A percentile compares a stretch with the other conserved stretches of the same genome.
Evolutionary conservation across 2,113 vertebrate species (phyloP).

Genomic region (Psittacula cyanocephala): DNA sequence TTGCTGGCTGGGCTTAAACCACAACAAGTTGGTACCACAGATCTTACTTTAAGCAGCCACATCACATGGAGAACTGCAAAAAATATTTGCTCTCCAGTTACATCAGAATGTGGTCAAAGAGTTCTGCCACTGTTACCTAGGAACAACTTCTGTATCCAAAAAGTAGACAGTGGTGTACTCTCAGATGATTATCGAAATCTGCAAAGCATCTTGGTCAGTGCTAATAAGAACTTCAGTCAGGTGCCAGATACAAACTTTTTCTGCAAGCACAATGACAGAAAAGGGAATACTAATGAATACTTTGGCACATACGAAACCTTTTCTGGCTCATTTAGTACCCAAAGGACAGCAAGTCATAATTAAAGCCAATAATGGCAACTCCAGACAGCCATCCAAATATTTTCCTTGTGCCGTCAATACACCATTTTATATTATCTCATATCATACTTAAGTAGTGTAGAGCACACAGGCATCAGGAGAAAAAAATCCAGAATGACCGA

Average conservation of each 20-base stretch:
- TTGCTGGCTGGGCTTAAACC: no score
- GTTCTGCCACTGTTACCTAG: constrained; percentile 7
- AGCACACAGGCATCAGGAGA: constrained; percentile 56
- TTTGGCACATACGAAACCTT: constrained; percentile 70
- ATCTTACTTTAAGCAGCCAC: neutral
- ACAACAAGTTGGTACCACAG: neutral
- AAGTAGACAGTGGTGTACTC: constrained; percentile 53
- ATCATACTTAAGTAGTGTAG: constrained; percentile 56
- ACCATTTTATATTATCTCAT: constrained; percentile 69
- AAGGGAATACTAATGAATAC: constrained; percentile 77
- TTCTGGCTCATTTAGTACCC: constrained; percentile 75
- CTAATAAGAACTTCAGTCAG: constrained; percentile 58
- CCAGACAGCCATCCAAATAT: constrained; percentile 76
- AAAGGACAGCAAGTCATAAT: constrained; percentile 76
- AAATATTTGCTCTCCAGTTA: neutral
- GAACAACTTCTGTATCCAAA: neutral
- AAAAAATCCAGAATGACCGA: constrained; percentile 58
- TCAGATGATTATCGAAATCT: constrained; percentile 66
- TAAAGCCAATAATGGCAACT: constrained; percentile 78
- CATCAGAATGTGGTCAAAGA: constrained; percentile 11
- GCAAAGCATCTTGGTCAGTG: constrained; percentile 52
- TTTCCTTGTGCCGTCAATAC: constrained; percentile 73
- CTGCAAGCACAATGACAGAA: constrained; percentile 70
- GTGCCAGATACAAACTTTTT: constrained; percentile 71
- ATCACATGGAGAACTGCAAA: neutral